These are phyloP conservation scores for Ceyx margarethae DNA, from an alignment of 2,113 vertebrate genomes.

Conservation along the genomic window DNA sequence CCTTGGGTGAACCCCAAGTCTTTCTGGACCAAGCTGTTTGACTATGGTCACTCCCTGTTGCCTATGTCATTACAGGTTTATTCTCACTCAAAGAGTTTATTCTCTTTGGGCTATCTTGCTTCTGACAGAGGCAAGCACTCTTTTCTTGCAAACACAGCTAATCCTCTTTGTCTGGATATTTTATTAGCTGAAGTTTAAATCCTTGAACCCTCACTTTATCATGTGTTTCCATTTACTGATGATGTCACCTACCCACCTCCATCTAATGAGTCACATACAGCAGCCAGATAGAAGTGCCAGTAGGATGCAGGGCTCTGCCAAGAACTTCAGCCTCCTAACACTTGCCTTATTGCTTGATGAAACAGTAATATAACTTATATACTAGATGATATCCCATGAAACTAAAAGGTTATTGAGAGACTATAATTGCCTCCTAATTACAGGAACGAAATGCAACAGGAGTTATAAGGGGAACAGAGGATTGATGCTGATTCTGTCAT, in stretches of 20 bases:
- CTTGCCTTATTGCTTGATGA: constrained; percentile 19
- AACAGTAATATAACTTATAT: constrained; percentile 4
- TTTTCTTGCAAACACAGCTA: constrained; percentile 13
- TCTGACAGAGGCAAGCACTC: constrained; percentile 41
- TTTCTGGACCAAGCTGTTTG: accelerated
- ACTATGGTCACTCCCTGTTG: not conserved
- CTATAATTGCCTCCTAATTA: not conserved
- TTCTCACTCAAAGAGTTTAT: not conserved
- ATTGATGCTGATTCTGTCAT: not conserved
- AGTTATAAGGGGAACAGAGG: not conserved
- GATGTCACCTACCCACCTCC: constrained; percentile 46
- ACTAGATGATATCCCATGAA: not conserved
- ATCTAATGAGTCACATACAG: constrained; percentile 19
- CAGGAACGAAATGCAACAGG: not conserved
- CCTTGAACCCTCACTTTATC: constrained; percentile 18
- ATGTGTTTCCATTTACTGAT: constrained; percentile 27
- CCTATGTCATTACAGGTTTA: not conserved
- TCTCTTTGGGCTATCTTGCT: not conserved
- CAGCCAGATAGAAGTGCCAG: not conserved
- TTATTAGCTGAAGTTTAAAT: constrained; percentile 36
- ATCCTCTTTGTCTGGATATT: constrained; percentile 54
- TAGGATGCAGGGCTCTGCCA: not conserved
- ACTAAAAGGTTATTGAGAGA: not conserved
- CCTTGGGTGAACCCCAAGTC: not conserved
- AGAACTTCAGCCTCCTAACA: constrained; percentile 1